These are phyloP conservation scores for Eristalis pertinax DNA, from an alignment of 2,888 invertebrate species.

Conservation along the genomic window DNA sequence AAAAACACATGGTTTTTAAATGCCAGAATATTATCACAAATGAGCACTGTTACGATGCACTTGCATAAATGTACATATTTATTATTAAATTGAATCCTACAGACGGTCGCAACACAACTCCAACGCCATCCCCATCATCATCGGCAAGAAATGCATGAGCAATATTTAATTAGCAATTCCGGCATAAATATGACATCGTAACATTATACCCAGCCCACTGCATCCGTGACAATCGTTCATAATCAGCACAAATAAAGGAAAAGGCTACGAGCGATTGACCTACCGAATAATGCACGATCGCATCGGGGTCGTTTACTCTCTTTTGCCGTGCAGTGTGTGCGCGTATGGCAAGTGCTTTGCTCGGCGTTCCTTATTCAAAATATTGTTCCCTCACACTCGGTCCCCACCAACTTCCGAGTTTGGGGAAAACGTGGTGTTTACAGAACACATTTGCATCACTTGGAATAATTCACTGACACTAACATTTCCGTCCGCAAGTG, in stretches of 20 bases:
- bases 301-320: constrained; percentile 1
- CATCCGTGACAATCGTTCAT: not conserved
- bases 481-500: not conserved
- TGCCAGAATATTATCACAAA: no score
- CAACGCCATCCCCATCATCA: not conserved
- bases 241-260: not conserved
- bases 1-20: no score
- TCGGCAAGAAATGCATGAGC: not conserved
- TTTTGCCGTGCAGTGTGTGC: not conserved
- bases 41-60: no score
- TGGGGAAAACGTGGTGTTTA: not conserved
- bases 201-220: not conserved
- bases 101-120: not conserved
- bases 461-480: not conserved
- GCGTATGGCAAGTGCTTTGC: not conserved
- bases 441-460: not conserved
- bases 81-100: no score
- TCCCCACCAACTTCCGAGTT: not conserved
- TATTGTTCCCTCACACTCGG: not conserved
- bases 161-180: not conserved
- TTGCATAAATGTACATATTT: not conserved
- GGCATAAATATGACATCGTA: not conserved
- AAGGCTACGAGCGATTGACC: not conserved
- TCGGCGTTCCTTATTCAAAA: not conserved
- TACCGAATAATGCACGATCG: not conserved